Conservation (phyloP, 92 coral and sea anemone genomes). For the Actinernus sp. region DNA sequence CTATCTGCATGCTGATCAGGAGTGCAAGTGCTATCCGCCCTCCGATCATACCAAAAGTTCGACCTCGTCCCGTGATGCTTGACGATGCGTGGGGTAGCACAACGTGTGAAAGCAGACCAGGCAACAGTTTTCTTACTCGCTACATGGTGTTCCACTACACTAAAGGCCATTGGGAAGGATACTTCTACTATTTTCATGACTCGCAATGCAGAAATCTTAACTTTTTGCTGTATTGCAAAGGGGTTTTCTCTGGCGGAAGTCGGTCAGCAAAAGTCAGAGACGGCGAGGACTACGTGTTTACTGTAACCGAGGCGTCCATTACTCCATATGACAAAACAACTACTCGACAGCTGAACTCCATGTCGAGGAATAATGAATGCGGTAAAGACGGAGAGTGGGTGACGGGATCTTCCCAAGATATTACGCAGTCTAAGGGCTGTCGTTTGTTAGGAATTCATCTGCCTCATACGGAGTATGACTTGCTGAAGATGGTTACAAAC, state of each 20-base stretch:
- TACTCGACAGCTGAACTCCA: slow-evolving; percentile 49
- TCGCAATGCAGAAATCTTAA: slow-evolving; percentile 64
- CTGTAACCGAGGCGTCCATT: slow-evolving; percentile 59
- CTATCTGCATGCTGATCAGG: slow-evolving; percentile 56
- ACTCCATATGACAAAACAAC: slow-evolving; percentile 51
- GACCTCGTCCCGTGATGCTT: slow-evolving; percentile 46
- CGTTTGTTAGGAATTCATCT: slow-evolving; percentile 50
- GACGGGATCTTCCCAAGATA: slow-evolving; percentile 49
- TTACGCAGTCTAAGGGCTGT: slow-evolving; percentile 72
- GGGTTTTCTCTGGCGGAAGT: slow-evolving; percentile 48
- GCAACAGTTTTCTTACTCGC: slow-evolving; percentile 69
- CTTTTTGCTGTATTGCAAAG: slow-evolving; percentile 64
- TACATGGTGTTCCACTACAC: slow-evolving; percentile 62
- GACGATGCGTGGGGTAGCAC: slow-evolving; percentile 74
- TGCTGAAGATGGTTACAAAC: slow-evolving; percentile 64
- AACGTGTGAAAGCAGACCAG: slow-evolving; percentile 76
- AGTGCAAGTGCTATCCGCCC: slow-evolving; percentile 54
- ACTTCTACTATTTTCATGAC: slow-evolving; percentile 61
- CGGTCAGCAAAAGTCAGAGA: slow-evolving; percentile 47
- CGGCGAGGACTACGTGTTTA: slow-evolving; percentile 74
- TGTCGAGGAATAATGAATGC: slow-evolving; percentile 51
- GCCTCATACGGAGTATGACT: slow-evolving; percentile 77
- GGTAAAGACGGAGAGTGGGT: slow-evolving; percentile 71
- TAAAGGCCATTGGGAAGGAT: slow-evolving; percentile 60
- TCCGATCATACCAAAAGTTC: slow-evolving; percentile 26